Conservation (phyloP, 1,140 invertebrate genomes). For the Dolichoris vasculosae region DNA sequence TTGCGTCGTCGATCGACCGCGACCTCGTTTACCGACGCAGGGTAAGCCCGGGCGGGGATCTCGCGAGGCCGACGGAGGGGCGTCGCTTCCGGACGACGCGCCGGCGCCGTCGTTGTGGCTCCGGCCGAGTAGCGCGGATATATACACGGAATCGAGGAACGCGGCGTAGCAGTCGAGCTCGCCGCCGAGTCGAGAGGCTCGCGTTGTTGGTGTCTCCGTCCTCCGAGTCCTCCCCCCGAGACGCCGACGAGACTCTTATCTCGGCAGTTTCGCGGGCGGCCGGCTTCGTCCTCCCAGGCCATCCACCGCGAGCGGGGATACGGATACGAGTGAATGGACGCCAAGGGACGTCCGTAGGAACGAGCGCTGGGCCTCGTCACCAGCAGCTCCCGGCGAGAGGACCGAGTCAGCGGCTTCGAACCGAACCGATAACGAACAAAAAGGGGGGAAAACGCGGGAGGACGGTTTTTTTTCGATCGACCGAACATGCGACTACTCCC, state of each 20-base stretch:
- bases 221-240: background rate
- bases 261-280: background rate
- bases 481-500: background rate
- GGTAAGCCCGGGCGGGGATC: background rate
- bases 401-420: background rate
- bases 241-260: background rate
- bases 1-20: background rate
- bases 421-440: no score
- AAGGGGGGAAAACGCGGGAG: background rate
- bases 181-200: constrained; percentile 3
- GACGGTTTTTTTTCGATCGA: background rate
- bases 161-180: constrained; percentile 6
- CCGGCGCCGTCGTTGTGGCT: background rate
- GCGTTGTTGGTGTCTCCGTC: background rate
- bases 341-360: background rate
- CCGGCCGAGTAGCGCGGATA: constrained; percentile 8
- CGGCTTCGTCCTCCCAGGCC: no score
- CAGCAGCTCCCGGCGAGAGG: background rate
- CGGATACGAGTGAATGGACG: background rate
- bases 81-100: background rate
- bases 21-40: background rate
- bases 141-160: background rate
- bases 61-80: background rate
- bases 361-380: background rate
- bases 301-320: background rate